A percentile compares a stretch with the other conserved stretches of the same genome.
phyloP scores from a whole-genome alignment of 1,140 invertebrate genomes.

The Hyposmocoma kahamanoa region DNA sequence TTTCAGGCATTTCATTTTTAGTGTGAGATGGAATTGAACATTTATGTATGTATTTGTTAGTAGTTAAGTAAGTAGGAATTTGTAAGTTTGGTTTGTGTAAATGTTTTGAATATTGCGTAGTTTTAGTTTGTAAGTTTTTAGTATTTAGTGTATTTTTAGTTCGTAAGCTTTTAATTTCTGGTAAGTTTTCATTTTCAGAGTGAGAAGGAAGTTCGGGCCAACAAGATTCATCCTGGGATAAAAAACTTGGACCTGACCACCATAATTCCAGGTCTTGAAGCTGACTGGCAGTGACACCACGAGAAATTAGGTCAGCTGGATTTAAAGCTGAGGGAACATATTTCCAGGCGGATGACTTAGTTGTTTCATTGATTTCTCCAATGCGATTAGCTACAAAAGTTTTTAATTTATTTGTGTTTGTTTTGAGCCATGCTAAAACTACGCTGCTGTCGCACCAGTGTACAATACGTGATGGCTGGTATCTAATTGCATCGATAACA shows the following conservation, averaged over 20 bases:
- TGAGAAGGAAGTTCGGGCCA: not conserved
- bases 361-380: slow-evolving; percentile 3
- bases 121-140: not conserved
- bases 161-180: not conserved
- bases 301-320: not conserved
- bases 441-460: slow-evolving; percentile 11
- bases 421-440: slow-evolving; percentile 5
- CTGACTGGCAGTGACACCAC: not conserved
- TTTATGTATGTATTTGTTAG: not conserved
- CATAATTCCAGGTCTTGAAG: not conserved
- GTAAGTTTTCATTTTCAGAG: not conserved
- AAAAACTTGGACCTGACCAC: not conserved
- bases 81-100: not conserved
- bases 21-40: not conserved
- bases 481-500: not conserved
- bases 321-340: slow-evolving; percentile 7
- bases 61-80: not conserved
- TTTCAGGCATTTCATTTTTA: not conserved
- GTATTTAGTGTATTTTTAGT: not conserved
- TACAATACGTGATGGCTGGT: not conserved
- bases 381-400: slow-evolving; percentile 8
- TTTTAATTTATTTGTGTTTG: slow-evolving; percentile 4
- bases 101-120: not conserved
- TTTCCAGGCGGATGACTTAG: slow-evolving; percentile 8
- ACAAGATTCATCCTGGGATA: not conserved